A percentile compares a stretch with the other conserved stretches of the same genome.
phyloP scores from a whole-genome alignment of 2,888 invertebrate species.

The Pachycephus smyrnensis region DNA sequence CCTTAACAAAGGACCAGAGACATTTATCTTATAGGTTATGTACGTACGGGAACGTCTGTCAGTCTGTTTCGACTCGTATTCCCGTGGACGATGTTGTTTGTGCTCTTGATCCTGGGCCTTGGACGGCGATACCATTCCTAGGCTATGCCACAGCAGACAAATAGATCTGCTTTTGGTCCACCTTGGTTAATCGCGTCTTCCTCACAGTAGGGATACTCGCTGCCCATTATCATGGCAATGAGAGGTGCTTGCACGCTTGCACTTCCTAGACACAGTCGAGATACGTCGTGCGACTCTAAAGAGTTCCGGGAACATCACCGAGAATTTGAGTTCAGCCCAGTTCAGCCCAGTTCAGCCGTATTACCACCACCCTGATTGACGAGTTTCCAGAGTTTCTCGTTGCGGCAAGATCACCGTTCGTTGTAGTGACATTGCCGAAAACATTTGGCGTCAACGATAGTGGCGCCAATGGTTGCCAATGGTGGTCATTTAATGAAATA shows the following conservation, averaged over 20 bases:
- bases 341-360: no score
- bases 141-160: slow-evolving; percentile 47
- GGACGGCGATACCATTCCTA: slow-evolving; percentile 68
- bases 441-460: slow-evolving; percentile 8
- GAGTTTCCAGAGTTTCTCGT: slow-evolving; percentile 20
- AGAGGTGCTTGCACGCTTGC: slow-evolving; percentile 3
- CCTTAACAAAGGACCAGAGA: no score
- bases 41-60: slow-evolving; percentile 24
- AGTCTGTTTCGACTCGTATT: slow-evolving; percentile 25
- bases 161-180: slow-evolving; percentile 42
- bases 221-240: slow-evolving; percentile 47
- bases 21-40: slow-evolving; percentile 11
- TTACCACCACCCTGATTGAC: neutral
- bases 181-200: slow-evolving; percentile 20
- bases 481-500: no score
- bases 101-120: slow-evolving; percentile 61
- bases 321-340: slow-evolving; percentile 6
- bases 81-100: slow-evolving; percentile 39
- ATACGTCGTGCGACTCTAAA: neutral
- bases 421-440: slow-evolving; percentile 15
- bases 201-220: slow-evolving; percentile 37
- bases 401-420: slow-evolving; percentile 8
- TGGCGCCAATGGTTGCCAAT: no score
- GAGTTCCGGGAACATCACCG: neutral
- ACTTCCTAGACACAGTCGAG: neutral